Evolutionary conservation across 2,888 invertebrate species (phyloP), one percentile per base, ranked within the genome.

Genomic region (Cheilosia urbana): DNA sequence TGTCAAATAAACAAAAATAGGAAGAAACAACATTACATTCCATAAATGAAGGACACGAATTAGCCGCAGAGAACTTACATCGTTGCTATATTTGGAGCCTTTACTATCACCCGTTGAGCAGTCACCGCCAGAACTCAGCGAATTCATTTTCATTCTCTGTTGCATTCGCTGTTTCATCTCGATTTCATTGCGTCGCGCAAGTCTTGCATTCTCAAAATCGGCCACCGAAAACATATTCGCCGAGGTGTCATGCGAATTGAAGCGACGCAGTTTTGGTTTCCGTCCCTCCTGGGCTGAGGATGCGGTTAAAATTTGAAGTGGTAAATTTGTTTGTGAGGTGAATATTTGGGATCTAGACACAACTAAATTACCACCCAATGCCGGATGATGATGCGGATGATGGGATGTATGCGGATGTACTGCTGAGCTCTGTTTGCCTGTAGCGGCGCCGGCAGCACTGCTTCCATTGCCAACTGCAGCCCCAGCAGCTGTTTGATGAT

Each of bases 211-310:
- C 88, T 92, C 92, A 87, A 92, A 92, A 82, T 92, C 92, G 1
- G 92, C 92, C 58, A 92, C 92, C 49, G 92, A 92, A 89, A 92
- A 92, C 92, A 92, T 92, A 88, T 92, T 92, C 37, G 92, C 91
- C 88, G 92, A 92, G 15, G 91, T 92, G 71, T 92, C 92, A 87
- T 92, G 92, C 80, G 92, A 92, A 89, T 92, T 92, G 78, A 91
- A 92, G 42, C 92, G 90, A 73, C 92, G 89, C 88, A 92, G 81
- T 87, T 92, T 92, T 13, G 92, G 91, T 79, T 92, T 92, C 65
- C 92, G 90, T 69, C 91, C 92, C 87, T 92, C 92, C 58, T 89
- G 90, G 40, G 83, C 79, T 63, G 88, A 80, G 58, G 89, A 87
- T 83, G 88, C 82, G 24, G 88, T 88, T 49, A 88, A 87, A 82